Evolutionary conservation across 1,140 invertebrate species (phyloP), one percentile per base, ranked within the genome.

Genomic region (Drosophila carrolli): DNA sequence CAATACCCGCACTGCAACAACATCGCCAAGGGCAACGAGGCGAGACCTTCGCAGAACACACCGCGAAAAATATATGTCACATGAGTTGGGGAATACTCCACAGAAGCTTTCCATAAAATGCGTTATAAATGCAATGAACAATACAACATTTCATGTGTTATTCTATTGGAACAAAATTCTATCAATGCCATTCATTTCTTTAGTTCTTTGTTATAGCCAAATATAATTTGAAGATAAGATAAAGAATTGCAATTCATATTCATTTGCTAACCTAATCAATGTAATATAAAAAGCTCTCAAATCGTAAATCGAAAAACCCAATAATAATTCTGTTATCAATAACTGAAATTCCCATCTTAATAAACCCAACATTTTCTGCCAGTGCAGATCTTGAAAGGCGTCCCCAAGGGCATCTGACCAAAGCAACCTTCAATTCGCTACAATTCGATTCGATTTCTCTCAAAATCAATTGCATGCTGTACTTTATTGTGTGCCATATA

Each of bases 391-490:
- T 78, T 59, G 51, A 81, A 78, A 74, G 60, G 78, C 32, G 27
- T 41, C 74, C 61, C 61, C 83, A 88, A 88, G 79, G 83, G 71
- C 82, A 78, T 43, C 37, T 47, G 10, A 11, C 8, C 23, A 6
- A 23, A 23, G 32, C 61, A 60, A 75, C 60, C 78, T 81, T 78
- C 73, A 72, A 46, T 80, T 67, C 63, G 44, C 32, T 50, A 55
- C 57, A 40, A 38, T 57, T 55, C 70, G 82, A 86, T 82, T 75
- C 60, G 60, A 63, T 75, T 58, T 65, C 61, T 59, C 62, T 44
- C 55, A 59, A 74, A 90, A 89, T 90, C 85, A 78, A 90, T 90
- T 90, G 85, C 88, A 90, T 66, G 65, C 74, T 82, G 78, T 88
- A 81, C 65, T 88, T 82, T 82, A 72, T 70, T 82, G 68, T 72